Conservation (phyloP, 2,797 vertebrate genomes). For the Crocodylus rhombifer region DNA sequence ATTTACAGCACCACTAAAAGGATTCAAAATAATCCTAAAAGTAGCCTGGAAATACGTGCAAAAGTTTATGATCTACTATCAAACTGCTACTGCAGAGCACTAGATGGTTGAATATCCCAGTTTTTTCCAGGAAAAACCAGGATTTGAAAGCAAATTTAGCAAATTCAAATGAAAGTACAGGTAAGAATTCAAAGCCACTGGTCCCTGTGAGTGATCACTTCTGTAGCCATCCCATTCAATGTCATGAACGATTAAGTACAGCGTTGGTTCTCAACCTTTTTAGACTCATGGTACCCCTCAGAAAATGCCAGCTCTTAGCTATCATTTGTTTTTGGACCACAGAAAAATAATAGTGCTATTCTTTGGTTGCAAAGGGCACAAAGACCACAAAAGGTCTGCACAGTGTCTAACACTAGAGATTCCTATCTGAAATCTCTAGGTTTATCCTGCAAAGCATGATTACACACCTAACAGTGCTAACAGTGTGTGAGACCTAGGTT, state of each 20-base stretch:
- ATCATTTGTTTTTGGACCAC: too few relatives aligned
- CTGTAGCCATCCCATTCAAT: neutral
- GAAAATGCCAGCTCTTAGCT: too few relatives aligned
- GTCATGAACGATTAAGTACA: slow-evolving; percentile 17
- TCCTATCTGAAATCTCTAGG: too few relatives aligned
- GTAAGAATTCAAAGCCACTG: neutral
- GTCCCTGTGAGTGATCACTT: slow-evolving; percentile 12
- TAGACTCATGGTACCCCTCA: too few relatives aligned
- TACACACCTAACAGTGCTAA: too few relatives aligned
- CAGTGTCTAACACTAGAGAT: too few relatives aligned
- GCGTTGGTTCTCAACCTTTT: neutral
- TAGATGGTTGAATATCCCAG: neutral
- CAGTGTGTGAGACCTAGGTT: too few relatives aligned
- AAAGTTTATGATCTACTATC: neutral
- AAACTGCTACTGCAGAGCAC: neutral
- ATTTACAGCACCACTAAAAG: neutral
- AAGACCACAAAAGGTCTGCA: too few relatives aligned
- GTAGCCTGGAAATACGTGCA: neutral
- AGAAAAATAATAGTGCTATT: too few relatives aligned
- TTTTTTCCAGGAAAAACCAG: neutral
- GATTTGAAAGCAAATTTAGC: neutral
- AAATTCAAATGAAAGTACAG: slow-evolving; percentile 12
- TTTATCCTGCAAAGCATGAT: too few relatives aligned
- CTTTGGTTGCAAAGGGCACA: too few relatives aligned
- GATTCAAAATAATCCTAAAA: neutral